Conservation (phyloP, 2,797 vertebrate species). For the Furcifer pardalis region DNA sequence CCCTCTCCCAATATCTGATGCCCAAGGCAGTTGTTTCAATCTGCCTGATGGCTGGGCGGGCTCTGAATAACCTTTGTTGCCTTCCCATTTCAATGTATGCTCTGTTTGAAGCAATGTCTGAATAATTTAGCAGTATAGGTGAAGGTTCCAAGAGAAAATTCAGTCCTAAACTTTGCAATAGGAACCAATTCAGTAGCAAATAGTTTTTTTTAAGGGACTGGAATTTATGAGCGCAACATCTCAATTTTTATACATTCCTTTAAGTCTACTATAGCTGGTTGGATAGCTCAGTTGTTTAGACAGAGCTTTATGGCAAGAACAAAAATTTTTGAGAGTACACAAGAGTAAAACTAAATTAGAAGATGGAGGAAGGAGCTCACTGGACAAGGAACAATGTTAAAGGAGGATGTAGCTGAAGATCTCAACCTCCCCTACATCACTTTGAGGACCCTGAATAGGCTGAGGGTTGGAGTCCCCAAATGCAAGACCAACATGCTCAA, state of each 20-base stretch:
- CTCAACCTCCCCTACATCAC: too few relatives aligned
- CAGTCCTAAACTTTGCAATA: background rate
- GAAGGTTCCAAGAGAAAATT: background rate
- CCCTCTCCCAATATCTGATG: background rate
- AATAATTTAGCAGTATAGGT: background rate
- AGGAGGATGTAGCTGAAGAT: too few relatives aligned
- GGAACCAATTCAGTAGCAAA: background rate
- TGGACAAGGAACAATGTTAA: too few relatives aligned
- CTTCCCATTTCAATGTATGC: background rate
- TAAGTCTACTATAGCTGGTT: background rate
- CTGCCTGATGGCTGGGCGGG: background rate
- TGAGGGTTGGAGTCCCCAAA: too few relatives aligned
- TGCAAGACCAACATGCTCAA: too few relatives aligned
- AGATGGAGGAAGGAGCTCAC: too few relatives aligned
- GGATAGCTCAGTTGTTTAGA: too few relatives aligned
- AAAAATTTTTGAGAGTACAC: too few relatives aligned
- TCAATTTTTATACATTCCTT: background rate
- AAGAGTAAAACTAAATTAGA: too few relatives aligned
- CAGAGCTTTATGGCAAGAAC: too few relatives aligned
- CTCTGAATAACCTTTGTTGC: background rate
- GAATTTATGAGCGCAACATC: background rate
- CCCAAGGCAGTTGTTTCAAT: background rate
- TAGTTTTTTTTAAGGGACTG: background rate
- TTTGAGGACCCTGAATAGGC: too few relatives aligned
- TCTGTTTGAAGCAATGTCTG: background rate